Evolutionary conservation across 2,797 vertebrate genomes (phyloP), one percentile per base, ranked within the genome.

Genomic region (Eulemur rubriventer): DNA sequence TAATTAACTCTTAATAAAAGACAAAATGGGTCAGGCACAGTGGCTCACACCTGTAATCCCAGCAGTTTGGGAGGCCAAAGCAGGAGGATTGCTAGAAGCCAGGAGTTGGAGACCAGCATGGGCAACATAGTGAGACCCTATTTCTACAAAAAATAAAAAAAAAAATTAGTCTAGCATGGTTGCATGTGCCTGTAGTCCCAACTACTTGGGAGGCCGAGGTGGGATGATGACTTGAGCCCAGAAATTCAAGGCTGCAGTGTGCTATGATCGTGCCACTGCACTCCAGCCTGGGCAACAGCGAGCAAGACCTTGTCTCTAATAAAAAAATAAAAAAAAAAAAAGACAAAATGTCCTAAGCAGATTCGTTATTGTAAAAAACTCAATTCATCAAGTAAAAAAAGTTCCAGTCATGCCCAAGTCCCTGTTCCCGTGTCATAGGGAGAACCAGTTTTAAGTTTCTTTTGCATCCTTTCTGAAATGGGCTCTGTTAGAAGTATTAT

Each of bases 351-450:
- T 81, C 87, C 59, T 94, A 80, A 94, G 80, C 52, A 94, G n/a
- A 78, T 90, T 90, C 67, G 70, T 92, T 94, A 46, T 73, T 96
- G 16, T 82, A 67, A 86, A 87, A 72, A 88, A 80, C 28, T 33
- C 38, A 75, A 70, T 87, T 92, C 89, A 85, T 87, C 83, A 50
- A 72, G 28, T 86, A 41, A 86, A 76, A 94, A 79, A 83, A 85
- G 78, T 85, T 79, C 26, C 14, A 59, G 17, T 72, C 46, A 7
- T 59, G 38, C 48, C 52, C 9, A 16, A 70, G 28, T 30, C 20
- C 52, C 73, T 26, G n/a, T 79, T 88, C 61, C 55, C 80, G 4
- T 48, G n/a, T 55, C 14, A 11, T 9, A 76, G 65, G 85, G 55
- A 91, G 72, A 75, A 95, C 61, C 61, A 46, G 46, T 91, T 83